A percentile compares a stretch with the other conserved stretches of the same genome.
Evolutionary conservation across 1,140 invertebrate species (phyloP).

Genomic region (Chymomyza costata): DNA sequence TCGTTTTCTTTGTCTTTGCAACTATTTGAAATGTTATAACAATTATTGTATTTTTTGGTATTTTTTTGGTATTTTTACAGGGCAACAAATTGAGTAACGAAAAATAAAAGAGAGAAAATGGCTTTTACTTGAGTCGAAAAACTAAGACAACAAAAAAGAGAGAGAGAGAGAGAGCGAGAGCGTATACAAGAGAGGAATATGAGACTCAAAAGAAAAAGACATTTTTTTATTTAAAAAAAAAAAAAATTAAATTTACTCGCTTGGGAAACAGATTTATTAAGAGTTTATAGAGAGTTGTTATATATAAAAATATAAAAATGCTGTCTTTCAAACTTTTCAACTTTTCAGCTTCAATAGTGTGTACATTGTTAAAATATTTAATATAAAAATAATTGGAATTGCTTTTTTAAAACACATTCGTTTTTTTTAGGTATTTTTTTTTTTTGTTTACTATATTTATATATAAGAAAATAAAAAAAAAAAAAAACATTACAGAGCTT

Average conservation of each 20-base stretch:
- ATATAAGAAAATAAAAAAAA: slow-evolving; percentile 6
- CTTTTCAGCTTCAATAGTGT: slow-evolving; percentile 12
- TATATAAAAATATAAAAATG: slow-evolving; percentile 14
- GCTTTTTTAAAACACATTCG: no score
- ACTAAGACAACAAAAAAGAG: slow-evolving; percentile 46
- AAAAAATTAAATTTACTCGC: slow-evolving; percentile 2
- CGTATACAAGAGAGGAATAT: slow-evolving; percentile 11
- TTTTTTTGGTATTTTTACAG: slow-evolving; percentile 23
- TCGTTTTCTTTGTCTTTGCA: slow-evolving; percentile 59
- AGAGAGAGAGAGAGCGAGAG: slow-evolving; percentile 33
- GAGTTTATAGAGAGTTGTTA: slow-evolving; percentile 15
- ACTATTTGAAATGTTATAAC: background rate
- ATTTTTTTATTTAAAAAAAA: background rate
- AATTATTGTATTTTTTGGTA: slow-evolving; percentile 15
- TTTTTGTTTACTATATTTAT: no score
- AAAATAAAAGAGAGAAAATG: slow-evolving; percentile 17
- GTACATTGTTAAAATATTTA: slow-evolving; percentile 16
- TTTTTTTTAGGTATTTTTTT: no score
- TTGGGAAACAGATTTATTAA: slow-evolving; percentile 3
- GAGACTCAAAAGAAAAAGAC: slow-evolving; percentile 6
- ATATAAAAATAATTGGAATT: slow-evolving; percentile 1
- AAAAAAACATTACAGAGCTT: slow-evolving; percentile 23
- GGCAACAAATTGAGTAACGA: slow-evolving; percentile 3
- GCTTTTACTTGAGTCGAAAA: slow-evolving; percentile 22
- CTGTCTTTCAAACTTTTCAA: slow-evolving; percentile 25